Evolutionary conservation across 2,113 vertebrate species (phyloP).

Genomic region (Zootoca vivipara): DNA sequence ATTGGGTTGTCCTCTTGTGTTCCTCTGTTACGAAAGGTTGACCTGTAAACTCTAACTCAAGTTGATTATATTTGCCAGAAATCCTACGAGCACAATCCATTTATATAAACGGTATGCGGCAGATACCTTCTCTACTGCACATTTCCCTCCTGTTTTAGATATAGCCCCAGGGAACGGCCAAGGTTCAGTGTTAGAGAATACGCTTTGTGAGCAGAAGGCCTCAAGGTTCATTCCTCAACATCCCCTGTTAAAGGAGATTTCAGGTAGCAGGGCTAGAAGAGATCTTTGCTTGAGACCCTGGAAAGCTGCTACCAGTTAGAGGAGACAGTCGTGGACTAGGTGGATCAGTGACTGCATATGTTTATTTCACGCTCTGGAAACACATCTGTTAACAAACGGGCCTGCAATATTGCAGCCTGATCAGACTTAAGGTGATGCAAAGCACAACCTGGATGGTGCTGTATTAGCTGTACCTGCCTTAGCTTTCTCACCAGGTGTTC

Average conservation of each 20-base stretch:
- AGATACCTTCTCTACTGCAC: not conserved
- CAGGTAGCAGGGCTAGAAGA: not conserved
- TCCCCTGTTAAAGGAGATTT: not conserved
- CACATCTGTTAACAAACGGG: not conserved
- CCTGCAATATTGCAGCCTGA: not conserved
- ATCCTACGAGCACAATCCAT: not conserved
- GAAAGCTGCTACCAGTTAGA: not conserved
- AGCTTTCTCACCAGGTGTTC: not conserved
- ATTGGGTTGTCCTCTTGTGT: not conserved
- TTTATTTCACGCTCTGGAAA: not conserved
- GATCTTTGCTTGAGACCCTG: not conserved
- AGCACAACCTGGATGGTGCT: not conserved
- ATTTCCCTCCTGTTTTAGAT: not conserved
- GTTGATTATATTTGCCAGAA: constrained; percentile 2
- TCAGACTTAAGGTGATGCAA: not conserved
- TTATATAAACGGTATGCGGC: not conserved
- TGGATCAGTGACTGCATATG: not conserved
- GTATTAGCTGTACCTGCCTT: not conserved
- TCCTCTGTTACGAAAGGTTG: not conserved
- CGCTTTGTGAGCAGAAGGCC: not conserved
- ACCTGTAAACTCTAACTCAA: not conserved
- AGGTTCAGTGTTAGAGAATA: not conserved
- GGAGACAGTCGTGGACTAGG: not conserved
- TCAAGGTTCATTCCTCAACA: not conserved
- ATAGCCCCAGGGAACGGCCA: not conserved